Conservation (phyloP, 2,888 invertebrate genomes). For the Andrena marginata region DNA sequence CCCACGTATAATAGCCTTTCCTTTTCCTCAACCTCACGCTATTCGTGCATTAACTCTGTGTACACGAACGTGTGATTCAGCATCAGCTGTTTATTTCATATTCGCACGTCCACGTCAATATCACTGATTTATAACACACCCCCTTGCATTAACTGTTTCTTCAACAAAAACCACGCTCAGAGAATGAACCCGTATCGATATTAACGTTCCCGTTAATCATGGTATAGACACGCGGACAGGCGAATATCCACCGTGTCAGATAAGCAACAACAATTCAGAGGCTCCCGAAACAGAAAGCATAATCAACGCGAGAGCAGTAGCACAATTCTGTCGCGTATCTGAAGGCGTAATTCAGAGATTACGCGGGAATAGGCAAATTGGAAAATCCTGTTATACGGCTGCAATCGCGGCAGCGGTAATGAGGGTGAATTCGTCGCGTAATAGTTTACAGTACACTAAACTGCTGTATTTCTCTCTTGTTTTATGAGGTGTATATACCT, state of each 20-base stretch:
- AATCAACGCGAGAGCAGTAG: not conserved
- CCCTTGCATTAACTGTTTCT: not conserved
- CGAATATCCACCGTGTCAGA: not conserved
- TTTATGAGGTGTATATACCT: conserved; percentile 71
- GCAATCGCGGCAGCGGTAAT: conserved; percentile 50
- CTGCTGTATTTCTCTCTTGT: conserved; percentile 66
- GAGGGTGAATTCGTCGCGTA: conserved; percentile 61
- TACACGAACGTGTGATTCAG: conserved; percentile 49
- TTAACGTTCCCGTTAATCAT: not conserved
- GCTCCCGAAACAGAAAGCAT: not conserved
- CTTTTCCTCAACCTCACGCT: conserved; percentile 51
- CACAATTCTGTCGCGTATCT: conserved; percentile 1
- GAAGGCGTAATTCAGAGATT: conserved; percentile 35
- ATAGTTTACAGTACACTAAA: conserved; percentile 70
- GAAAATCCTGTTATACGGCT: conserved; percentile 58
- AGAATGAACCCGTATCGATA: not conserved
- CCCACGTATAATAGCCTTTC: conserved; percentile 38
- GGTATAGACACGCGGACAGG: not conserved
- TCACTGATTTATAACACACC: not conserved
- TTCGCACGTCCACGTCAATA: not conserved
- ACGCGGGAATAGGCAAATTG: conserved; percentile 72
- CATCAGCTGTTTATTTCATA: conserved; percentile 26
- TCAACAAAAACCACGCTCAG: not conserved
- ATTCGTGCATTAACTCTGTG: conserved; percentile 64
- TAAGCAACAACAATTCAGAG: not conserved